Conservation (phyloP, 1,140 invertebrate genomes). For the Ooceraea biroi region DNA sequence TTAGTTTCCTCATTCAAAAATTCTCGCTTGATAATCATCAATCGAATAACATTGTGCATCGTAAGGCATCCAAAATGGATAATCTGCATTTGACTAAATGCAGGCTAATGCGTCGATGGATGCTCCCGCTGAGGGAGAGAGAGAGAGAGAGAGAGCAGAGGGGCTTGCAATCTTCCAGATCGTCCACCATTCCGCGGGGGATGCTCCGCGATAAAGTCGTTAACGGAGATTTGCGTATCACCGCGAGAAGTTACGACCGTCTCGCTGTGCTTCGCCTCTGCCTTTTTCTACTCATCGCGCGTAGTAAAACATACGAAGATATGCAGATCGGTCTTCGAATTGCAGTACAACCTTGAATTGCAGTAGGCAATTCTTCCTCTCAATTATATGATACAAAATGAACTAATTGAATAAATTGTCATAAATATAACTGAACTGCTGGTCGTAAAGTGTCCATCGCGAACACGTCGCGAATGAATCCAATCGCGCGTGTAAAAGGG, state of each 20-base stretch:
- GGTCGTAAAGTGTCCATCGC: too few relatives aligned
- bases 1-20: too few relatives aligned
- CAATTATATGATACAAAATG: slow-evolving; percentile 9
- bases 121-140: background rate
- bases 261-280: slow-evolving; percentile 20
- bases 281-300: slow-evolving; percentile 14
- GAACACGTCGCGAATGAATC: too few relatives aligned
- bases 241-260: slow-evolving; percentile 35
- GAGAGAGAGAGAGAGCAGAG: too few relatives aligned
- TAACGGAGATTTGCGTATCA: slow-evolving; percentile 14
- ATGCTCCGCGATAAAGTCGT: slow-evolving; percentile 52
- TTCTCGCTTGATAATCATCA: too few relatives aligned
- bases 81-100: slow-evolving; percentile 23
- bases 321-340: background rate
- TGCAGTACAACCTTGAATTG: background rate
- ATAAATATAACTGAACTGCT: too few relatives aligned
- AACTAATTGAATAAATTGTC: too few relatives aligned
- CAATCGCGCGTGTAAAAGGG: too few relatives aligned
- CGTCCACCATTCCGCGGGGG: background rate
- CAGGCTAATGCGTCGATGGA: background rate
- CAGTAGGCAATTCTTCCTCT: background rate
- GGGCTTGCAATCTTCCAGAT: background rate
- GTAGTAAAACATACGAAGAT: slow-evolving; percentile 38
- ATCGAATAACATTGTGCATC: too few relatives aligned
- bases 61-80: background rate